Percentiles rank a stretch among this genome's conserved stretches.
Evolutionary conservation across 2,113 vertebrate genomes (phyloP).

Genomic region (Chamaea fasciata): DNA sequence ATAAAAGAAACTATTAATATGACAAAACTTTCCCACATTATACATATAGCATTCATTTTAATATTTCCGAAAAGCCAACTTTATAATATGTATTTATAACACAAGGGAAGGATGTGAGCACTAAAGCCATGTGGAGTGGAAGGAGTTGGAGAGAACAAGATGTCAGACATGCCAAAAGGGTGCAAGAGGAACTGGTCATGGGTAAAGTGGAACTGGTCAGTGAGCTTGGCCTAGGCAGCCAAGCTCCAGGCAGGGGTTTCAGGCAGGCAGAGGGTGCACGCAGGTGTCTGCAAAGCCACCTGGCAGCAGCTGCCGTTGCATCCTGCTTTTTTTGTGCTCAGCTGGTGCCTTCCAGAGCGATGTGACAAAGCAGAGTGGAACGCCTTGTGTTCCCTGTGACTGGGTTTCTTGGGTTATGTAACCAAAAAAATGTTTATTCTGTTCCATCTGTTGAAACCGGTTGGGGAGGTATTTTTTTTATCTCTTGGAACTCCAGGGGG

Average conservation of each 20-base stretch:
- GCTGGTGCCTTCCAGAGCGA: background rate
- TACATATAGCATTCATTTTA: too few species aligned
- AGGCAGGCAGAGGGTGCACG: rapidly evolving
- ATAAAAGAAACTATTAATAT: too few species aligned
- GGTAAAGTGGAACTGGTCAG: rapidly evolving
- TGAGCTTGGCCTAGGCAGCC: background rate
- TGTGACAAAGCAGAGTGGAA: background rate
- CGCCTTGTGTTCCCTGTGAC: background rate
- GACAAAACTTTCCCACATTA: too few species aligned
- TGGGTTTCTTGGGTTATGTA: too few species aligned
- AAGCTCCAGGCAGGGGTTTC: background rate
- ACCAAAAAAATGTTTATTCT: too few species aligned
- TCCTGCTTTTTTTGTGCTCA: background rate
- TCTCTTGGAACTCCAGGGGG: too few species aligned
- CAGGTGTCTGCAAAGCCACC: background rate
- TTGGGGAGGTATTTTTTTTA: too few species aligned
- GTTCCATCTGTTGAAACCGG: too few species aligned
- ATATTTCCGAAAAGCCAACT: too few species aligned
- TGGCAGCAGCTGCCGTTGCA: background rate
- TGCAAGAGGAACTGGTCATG: background rate
- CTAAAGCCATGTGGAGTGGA: background rate
- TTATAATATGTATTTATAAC: too few species aligned
- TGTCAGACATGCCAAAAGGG: background rate
- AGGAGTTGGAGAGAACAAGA: background rate
- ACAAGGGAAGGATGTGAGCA: background rate